phyloP scores from a whole-genome alignment of 2,113 vertebrate genomes.

The Gavia stellata region DNA sequence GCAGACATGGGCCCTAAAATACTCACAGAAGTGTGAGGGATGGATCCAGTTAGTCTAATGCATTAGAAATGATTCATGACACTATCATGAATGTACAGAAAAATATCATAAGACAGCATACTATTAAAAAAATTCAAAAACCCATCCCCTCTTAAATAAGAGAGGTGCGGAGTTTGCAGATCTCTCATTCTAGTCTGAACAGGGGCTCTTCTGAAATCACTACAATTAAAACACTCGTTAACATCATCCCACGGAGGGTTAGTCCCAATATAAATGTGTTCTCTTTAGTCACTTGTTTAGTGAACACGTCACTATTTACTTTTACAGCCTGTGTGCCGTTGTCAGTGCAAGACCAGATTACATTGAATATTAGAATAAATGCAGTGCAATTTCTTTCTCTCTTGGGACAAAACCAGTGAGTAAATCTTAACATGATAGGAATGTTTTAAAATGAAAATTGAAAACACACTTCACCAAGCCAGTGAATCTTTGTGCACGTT shows the following conservation, averaged over 20 bases:
- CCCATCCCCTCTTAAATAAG: not conserved
- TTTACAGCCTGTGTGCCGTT: not conserved
- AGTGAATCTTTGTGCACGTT: conserved; percentile 10
- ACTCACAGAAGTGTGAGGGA: not conserved
- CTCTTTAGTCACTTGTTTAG: not conserved
- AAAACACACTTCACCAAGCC: conserved; percentile 35
- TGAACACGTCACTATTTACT: not conserved
- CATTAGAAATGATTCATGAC: not conserved
- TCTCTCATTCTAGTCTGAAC: not conserved
- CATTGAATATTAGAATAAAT: not conserved
- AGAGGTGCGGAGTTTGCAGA: not conserved
- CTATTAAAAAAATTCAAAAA: not conserved
- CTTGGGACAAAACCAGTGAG: conserved; percentile 36
- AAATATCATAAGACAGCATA: not conserved
- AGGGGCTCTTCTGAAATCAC: not conserved
- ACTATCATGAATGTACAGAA: not conserved
- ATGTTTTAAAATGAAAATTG: conserved; percentile 60
- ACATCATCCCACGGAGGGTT: not conserved
- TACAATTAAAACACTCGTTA: not conserved
- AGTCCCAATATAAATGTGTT: not conserved
- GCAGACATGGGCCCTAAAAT: not conserved
- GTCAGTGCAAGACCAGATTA: conserved; percentile 41
- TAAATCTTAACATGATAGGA: conserved; percentile 43
- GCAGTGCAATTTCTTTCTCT: conserved; percentile 36
- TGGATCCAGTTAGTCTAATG: not conserved